Evolutionary conservation across 2,888 invertebrate genomes (phyloP), one percentile per base, ranked within the genome.

Genomic region (Phyto melanocephala): DNA sequence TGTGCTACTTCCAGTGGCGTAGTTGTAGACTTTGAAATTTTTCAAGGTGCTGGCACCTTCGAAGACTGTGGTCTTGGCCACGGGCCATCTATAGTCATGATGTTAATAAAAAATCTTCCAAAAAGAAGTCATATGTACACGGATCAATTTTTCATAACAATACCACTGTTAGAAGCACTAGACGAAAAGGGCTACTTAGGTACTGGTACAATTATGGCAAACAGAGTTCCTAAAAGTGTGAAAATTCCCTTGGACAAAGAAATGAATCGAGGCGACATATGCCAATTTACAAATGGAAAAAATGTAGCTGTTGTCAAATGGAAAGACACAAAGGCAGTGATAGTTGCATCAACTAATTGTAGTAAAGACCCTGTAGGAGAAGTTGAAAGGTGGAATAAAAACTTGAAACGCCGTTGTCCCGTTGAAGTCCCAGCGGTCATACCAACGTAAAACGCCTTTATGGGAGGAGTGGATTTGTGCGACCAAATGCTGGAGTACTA

Each of bases 381-480:
- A 33, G 15, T 63, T 6, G 45, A 47, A 5, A 35, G 40, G n/a
- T 45, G 45, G 28, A 28, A 40, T 11, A 62, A 17, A 45, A 45
- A 62, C 11, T 11, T 62, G 4, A 62, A 62, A 37, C 62, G 45
- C 1, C 62, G 62, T 28, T 62, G 62, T 35, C 62, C 42, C 8
- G 62, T 62, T 8, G 24, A 62, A 62, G 42, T 42, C 5, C 62
- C 62, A n/a, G 52, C 37, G 35, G 17, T 52, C 1, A 20, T 67
- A 8, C 11, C 37, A 52, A 67, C 50, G 7, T 67, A 40, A 52
- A 67, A 67, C 6, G 47, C 67, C 3, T 52, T 52, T 40, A 37
- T 67, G 52, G 67, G 52, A 22, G 67, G 37, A 1, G 52, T 52
- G 22, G 67, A 37, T 37, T 67, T 67, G 24, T 50, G 50, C 13